Conservation (phyloP, 2,888 invertebrate species). For the Aphidoletes aphidimyza region DNA sequence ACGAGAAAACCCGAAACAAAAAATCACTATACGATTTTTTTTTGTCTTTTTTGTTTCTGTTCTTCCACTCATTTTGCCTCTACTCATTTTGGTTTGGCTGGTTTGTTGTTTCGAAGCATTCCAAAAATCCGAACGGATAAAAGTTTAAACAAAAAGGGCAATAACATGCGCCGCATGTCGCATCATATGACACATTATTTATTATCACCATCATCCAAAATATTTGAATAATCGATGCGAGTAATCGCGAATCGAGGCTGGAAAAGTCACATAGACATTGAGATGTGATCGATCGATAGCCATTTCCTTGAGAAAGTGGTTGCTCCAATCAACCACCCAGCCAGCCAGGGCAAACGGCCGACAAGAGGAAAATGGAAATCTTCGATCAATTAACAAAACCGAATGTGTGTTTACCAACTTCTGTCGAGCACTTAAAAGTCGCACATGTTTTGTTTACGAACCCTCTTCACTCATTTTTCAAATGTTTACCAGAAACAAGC, state of each 20-base stretch:
- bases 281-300: constrained; percentile 22
- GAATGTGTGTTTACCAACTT: constrained; percentile 20
- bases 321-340: too few species aligned
- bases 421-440: constrained; percentile 42
- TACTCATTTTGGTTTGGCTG: too few species aligned
- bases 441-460: constrained; percentile 44
- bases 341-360: too few species aligned
- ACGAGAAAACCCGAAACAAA: too few species aligned
- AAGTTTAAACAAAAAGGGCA: not conserved
- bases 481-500: constrained; percentile 25
- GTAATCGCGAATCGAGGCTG: constrained; percentile 21
- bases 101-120: constrained; percentile 6
- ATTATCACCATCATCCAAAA: not conserved
- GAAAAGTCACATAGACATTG: too few species aligned
- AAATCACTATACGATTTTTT: too few species aligned
- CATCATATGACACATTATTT: constrained; percentile 36
- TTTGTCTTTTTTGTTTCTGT: too few species aligned
- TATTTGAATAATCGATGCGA: not conserved
- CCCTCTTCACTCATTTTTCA: constrained; percentile 21
- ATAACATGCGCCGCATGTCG: constrained; percentile 48
- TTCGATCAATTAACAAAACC: constrained; percentile 26
- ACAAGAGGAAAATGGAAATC: not conserved
- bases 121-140: not conserved
- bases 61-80: too few species aligned
- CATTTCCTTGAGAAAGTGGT: too few species aligned